Conservation (phyloP, 2,888 invertebrate species). For the Rhyacophila evoluta region DNA sequence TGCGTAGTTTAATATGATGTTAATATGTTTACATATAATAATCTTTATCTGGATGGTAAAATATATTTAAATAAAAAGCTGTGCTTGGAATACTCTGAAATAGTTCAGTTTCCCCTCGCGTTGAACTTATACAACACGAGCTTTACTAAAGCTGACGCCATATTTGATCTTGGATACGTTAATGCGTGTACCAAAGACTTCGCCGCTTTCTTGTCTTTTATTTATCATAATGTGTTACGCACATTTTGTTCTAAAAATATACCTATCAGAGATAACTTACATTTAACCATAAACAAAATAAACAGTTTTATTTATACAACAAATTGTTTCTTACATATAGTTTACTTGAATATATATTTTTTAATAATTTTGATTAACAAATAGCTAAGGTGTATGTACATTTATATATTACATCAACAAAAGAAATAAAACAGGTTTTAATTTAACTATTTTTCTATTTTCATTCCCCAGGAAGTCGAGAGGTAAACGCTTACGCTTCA, state of each 20-base stretch:
- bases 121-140: conserved; percentile 25
- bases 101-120: background rate
- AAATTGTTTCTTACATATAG: background rate
- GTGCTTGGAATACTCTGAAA: background rate
- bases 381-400: no score
- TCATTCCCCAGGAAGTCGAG: no score
- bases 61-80: background rate
- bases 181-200: conserved; percentile 27
- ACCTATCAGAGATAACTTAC: background rate
- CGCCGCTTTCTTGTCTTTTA: background rate
- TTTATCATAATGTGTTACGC: background rate
- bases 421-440: no score
- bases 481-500: no score
- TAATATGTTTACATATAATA: no score
- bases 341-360: no score
- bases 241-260: background rate
- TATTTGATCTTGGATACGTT: conserved; percentile 34
- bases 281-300: background rate
- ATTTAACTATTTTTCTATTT: no score
- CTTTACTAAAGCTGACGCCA: conserved; percentile 23
- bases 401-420: no score
- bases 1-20: no score
- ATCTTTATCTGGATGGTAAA: no score
- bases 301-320: background rate
- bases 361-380: no score